These are phyloP conservation scores for Caenorhabditis remanei DNA, from an alignment of 1,140 invertebrate genomes.

Conservation along the genomic window DNA sequence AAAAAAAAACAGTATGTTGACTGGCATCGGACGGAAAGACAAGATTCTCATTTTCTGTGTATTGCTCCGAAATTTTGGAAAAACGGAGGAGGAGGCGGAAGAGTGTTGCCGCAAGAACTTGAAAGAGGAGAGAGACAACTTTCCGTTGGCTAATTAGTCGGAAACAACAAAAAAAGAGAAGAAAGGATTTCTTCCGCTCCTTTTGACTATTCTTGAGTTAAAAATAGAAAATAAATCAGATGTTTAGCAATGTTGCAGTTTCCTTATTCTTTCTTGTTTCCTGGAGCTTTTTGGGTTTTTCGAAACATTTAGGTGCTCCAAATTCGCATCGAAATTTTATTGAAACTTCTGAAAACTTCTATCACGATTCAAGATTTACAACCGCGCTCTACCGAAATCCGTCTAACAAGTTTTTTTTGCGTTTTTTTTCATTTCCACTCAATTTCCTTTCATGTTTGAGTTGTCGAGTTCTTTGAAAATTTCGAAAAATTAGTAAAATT, in stretches of 20 bases:
- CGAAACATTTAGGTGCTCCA: too few species aligned
- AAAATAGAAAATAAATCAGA: not conserved
- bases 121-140: too few species aligned
- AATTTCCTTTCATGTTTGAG: too few species aligned
- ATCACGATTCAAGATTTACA: too few species aligned
- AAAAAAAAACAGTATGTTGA: constrained; percentile 41
- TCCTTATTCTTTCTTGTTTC: not conserved
- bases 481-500: too few species aligned
- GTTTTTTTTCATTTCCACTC: too few species aligned
- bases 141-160: constrained; percentile 35
- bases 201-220: not conserved
- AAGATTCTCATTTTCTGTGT: not conserved
- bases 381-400: too few species aligned
- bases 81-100: not conserved
- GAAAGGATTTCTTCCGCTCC: constrained; percentile 8
- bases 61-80: not conserved
- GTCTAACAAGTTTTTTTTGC: too few species aligned
- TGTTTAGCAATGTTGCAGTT: not conserved
- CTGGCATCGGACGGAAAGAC: not conserved
- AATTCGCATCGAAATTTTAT: too few species aligned
- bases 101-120: too few species aligned
- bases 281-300: not conserved
- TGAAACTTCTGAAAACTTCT: too few species aligned
- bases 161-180: constrained; percentile 22
- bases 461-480: too few species aligned